These are phyloP conservation scores for Ispidina lecontei DNA, from an alignment of 2,797 vertebrate species.

Conservation along the genomic window DNA sequence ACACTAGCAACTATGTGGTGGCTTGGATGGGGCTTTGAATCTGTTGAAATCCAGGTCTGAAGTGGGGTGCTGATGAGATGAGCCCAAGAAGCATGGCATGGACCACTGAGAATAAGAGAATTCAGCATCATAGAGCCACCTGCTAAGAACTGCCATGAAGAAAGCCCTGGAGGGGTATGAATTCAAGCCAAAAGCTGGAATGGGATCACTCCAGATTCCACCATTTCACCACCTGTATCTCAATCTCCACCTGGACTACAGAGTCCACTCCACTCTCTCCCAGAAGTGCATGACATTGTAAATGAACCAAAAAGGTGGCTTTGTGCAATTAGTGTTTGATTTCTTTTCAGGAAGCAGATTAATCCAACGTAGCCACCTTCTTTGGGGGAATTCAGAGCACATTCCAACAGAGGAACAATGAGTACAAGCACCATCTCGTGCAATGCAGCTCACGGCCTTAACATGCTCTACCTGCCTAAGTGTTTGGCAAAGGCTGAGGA, in stretches of 20 bases:
- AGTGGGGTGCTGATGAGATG: accelerated
- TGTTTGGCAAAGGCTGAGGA: conserved; percentile 32
- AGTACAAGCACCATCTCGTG: not conserved
- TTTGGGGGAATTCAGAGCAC: not conserved
- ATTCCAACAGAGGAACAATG: not conserved
- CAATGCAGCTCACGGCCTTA: not conserved
- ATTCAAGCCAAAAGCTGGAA: not conserved
- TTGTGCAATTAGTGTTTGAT: not conserved
- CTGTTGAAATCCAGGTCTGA: not conserved
- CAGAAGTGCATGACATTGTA: not conserved
- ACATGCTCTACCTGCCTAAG: conserved; percentile 29
- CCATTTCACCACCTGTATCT: not conserved
- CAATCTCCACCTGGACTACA: not conserved
- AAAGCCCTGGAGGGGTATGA: not conserved
- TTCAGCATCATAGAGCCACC: not conserved
- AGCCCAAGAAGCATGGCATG: not conserved
- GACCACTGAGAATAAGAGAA: not conserved
- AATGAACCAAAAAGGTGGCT: not conserved
- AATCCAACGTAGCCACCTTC: not conserved
- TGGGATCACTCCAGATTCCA: not conserved
- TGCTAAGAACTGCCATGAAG: not conserved
- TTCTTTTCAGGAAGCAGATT: not conserved
- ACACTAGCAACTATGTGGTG: not conserved
- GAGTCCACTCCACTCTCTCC: not conserved
- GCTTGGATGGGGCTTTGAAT: not conserved